Evolutionary conservation across 2,888 invertebrate species (phyloP), one percentile per base, ranked within the genome.

Genomic region (Lepidonotus clava): DNA sequence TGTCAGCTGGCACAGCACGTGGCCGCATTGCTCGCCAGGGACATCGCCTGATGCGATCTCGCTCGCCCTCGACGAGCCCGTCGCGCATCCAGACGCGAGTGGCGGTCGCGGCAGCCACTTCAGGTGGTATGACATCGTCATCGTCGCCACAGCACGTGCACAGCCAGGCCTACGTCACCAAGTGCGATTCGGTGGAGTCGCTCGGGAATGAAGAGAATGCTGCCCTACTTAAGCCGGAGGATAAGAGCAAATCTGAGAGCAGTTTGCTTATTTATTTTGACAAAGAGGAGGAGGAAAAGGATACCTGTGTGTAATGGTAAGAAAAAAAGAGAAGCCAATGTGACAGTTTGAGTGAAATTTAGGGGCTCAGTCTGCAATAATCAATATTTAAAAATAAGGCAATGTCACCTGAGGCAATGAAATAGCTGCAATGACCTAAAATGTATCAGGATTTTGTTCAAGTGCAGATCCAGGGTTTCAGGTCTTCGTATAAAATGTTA

Each of bases 131-230:
- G 8, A 34, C n/a, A n/a, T 24, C 36, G 14, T 24, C 83, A n/a
- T n/a, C 41, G 67, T 41, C 36, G 76, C 53, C 34, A 14, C 38
- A 51, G 53, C 46, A 1, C 36, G 56, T 28, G 32, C 41, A 61
- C 34, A 66, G 21, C 56, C 91, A 93, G 91, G 90, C 91, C 87
- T 94, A 92, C 90, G 92, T 92, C 38, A 90, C 92, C 67, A 91
- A 92, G 32, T 92, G 92, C 36, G 94, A 91, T 88, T 95, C 93
- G 66, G 93, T 92, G 2, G 94, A 94, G 86, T 94, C 94, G 0
- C 89, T 94, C 53, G 94, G 91, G 92, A 94, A 91, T 92, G 95
- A 92, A 96, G 97, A 36, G 96, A 96, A 83, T 56, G 92, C 93
- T 2, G 93, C 94, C 0, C 90, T 95, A 46, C 90, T 95, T n/a